Evolutionary conservation across 2,113 vertebrate genomes (phyloP).

Genomic region (Pteronura brasiliensis): DNA sequence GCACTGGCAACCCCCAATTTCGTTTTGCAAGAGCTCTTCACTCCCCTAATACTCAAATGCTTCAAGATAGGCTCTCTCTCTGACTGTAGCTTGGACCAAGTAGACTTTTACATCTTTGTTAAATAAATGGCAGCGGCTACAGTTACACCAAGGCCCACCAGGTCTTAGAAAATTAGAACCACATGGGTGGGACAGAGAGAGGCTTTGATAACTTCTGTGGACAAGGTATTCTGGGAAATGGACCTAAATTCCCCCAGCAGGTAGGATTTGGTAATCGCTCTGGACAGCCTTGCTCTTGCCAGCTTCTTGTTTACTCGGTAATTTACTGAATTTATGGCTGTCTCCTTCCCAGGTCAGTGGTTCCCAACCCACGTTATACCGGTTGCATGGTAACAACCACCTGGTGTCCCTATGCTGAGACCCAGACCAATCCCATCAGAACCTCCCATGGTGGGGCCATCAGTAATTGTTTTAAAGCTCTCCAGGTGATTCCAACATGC

Average conservation of each 20-base stretch:
- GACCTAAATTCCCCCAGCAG: neutral
- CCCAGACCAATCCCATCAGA: neutral
- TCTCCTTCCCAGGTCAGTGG: neutral
- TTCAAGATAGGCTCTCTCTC: neutral
- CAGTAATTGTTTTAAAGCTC: neutral
- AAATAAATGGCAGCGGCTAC: neutral
- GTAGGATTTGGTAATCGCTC: neutral
- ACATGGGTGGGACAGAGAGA: too few species aligned
- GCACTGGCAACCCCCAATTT: neutral
- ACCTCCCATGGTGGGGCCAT: neutral
- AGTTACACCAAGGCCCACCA: neutral
- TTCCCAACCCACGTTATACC: neutral
- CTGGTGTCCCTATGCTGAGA: neutral
- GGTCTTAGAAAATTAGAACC: neutral
- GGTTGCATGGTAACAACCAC: too few species aligned
- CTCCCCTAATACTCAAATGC: neutral
- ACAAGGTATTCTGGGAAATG: neutral
- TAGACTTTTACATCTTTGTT: neutral
- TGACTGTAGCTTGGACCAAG: neutral
- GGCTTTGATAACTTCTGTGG: neutral
- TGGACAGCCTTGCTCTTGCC: neutral
- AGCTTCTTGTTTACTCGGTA: neutral
- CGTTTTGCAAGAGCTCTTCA: fast-evolving
- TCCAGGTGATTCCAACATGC: neutral
- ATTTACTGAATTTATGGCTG: neutral